Evolutionary conservation across 2,888 invertebrate species (phyloP), one percentile per base, ranked within the genome.

Genomic region (Embidobia sp.): DNA sequence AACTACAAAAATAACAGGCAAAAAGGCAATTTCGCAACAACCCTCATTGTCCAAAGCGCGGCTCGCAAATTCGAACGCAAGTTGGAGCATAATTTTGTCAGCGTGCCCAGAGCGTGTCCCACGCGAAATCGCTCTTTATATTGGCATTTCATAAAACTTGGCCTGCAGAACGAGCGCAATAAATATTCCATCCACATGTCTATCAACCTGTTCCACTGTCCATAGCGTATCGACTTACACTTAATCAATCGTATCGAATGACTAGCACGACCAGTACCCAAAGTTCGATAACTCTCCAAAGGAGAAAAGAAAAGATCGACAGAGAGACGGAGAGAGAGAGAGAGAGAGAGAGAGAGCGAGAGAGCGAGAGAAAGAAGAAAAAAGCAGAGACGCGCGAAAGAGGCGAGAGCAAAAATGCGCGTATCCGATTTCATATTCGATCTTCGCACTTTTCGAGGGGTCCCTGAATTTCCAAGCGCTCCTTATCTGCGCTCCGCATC

Each of bases 161-260:
- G n/a, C 46, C 48, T 18, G 31, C 61, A 53, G 37, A 61, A 46
- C 15, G 46, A 61, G 53, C 48, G 61, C 48, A 40, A 61, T 55
- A 75, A 67, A 64, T 75, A 67, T 75, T 75, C 53, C 37, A 66
- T 69, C 42, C 69, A 44, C 46, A 63, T 51, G 48, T 51, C 72
- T 63, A 72, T 72, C 77, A 72, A 77, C 72, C 72, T 67, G 72
- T 77, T 77, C 57, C 55, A 22, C 77, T 44, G 70, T 72, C 51
- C 59, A 42, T 77, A 57, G 55, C 67, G 61, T 74, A 74, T 79
- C 76, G 61, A 61, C 55, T 74, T 59, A 69, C 74, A 48, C 29
- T 77, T 77, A 70, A 74, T 77, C 76, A 70, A 70, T 70, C 67
- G 63, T 77, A 79, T 77, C 74, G 22, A 79, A 79, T 79, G 61